Evolutionary conservation across 2,888 invertebrate species (phyloP).

Genomic region (Rambutsinella grinnellia): DNA sequence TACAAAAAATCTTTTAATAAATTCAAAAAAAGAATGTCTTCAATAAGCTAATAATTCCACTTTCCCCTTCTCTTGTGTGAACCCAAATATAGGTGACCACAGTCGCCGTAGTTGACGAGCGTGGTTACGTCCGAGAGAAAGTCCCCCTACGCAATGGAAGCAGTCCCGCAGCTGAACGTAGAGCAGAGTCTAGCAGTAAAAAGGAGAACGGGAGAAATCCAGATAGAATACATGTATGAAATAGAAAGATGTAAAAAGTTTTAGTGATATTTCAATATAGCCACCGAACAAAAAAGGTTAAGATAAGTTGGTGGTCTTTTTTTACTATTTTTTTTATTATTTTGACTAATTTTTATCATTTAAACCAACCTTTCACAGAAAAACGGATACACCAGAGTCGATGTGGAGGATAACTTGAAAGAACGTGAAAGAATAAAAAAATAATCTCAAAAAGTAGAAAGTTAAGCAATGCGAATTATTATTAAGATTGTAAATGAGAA

Average conservation of each 20-base stretch:
- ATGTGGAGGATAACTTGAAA: neutral
- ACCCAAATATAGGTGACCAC: conserved; percentile 34
- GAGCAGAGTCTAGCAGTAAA: conserved; percentile 7
- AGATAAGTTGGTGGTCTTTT: no score
- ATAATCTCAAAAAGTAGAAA: no score
- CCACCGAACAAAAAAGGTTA: no score
- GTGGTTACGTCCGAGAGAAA: conserved; percentile 39
- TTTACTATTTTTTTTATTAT: neutral
- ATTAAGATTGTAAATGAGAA: no score
- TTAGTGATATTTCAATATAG: conserved; percentile 21
- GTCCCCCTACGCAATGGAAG: conserved; percentile 29
- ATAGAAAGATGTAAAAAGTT: neutral
- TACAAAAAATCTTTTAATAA: neutral
- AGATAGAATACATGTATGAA: conserved; percentile 46
- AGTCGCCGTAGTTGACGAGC: conserved; percentile 43
- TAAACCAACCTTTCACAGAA: neutral
- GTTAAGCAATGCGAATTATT: no score
- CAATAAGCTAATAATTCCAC: neutral
- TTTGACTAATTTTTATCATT: neutral
- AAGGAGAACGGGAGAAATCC: conserved; percentile 22
- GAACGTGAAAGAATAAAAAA: neutral
- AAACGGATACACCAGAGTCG: neutral
- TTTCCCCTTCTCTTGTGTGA: conserved; percentile 9
- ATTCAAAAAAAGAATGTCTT: neutral
- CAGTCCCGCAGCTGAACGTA: conserved; percentile 35